A percentile compares a stretch with the other conserved stretches of the same genome.
phyloP scores from a whole-genome alignment of 2,113 vertebrate species.

The Tetrax tetrax region DNA sequence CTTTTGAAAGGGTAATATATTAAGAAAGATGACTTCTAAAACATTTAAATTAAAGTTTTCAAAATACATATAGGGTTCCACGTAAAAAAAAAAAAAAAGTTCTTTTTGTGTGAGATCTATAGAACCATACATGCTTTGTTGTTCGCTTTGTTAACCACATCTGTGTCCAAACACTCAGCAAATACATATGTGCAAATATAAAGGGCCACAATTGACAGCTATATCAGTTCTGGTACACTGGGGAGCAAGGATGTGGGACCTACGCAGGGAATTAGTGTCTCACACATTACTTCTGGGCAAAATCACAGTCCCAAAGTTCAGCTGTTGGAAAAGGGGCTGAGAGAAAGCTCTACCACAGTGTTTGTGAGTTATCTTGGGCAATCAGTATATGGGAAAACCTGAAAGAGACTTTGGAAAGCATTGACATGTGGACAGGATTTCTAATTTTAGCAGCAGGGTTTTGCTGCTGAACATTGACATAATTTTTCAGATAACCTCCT shows the following conservation, averaged over 20 bases:
- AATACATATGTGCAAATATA: neutral
- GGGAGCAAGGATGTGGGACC: neutral
- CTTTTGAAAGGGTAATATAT: neutral
- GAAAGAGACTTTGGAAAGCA: neutral
- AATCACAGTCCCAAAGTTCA: neutral
- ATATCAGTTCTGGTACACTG: neutral
- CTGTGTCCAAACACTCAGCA: neutral
- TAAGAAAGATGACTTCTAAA: neutral
- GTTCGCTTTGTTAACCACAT: neutral
- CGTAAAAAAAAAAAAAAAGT: neutral
- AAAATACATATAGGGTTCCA: neutral
- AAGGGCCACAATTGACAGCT: neutral
- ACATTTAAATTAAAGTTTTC: neutral
- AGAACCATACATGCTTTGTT: neutral
- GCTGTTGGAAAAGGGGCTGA: neutral
- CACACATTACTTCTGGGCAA: neutral
- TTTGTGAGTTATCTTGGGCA: too few species aligned
- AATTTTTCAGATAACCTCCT: neutral
- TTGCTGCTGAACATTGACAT: neutral
- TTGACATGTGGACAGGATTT: neutral
- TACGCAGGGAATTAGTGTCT: accelerated
- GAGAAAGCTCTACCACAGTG: neutral
- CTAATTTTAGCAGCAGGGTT: neutral
- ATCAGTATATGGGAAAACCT: neutral
- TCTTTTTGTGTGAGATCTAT: neutral